phyloP scores from a whole-genome alignment of 1,140 invertebrate genomes.

The Oscheius sp. region DNA sequence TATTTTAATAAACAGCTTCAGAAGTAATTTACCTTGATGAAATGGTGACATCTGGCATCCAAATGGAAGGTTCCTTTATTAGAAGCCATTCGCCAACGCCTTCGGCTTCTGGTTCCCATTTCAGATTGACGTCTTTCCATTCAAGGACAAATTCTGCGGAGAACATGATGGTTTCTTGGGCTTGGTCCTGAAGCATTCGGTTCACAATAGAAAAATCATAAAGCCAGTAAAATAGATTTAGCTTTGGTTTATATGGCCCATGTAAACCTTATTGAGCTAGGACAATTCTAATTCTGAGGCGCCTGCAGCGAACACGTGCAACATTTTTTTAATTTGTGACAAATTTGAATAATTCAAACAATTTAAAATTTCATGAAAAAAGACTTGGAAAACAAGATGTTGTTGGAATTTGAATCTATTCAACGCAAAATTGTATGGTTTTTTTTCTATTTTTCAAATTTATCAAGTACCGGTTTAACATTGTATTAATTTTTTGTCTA shows the following conservation, averaged over 20 bases:
- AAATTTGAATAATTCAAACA: too few species aligned
- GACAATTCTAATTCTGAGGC: slow-evolving; percentile 58
- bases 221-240: slow-evolving; percentile 59
- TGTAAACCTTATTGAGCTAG: too few species aligned
- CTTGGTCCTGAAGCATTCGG: neutral
- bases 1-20: too few species aligned
- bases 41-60: slow-evolving; percentile 23
- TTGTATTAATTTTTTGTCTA: too few species aligned
- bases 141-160: slow-evolving; percentile 18
- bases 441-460: too few species aligned
- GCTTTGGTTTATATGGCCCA: slow-evolving; percentile 61
- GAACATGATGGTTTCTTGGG: slow-evolving; percentile 19
- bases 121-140: slow-evolving; percentile 14
- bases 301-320: neutral
- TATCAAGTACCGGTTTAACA: too few species aligned
- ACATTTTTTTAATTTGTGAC: too few species aligned
- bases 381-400: too few species aligned
- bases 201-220: slow-evolving; percentile 38
- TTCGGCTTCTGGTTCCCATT: slow-evolving; percentile 9
- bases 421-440: too few species aligned
- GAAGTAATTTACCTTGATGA: slow-evolving; percentile 15
- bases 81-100: slow-evolving; percentile 7
- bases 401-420: too few species aligned
- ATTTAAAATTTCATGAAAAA: too few species aligned
- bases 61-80: slow-evolving; percentile 12